Evolutionary conservation across 2,888 invertebrate species (phyloP), one percentile per base, ranked within the genome.

Genomic region (Mycalesis mineus): DNA sequence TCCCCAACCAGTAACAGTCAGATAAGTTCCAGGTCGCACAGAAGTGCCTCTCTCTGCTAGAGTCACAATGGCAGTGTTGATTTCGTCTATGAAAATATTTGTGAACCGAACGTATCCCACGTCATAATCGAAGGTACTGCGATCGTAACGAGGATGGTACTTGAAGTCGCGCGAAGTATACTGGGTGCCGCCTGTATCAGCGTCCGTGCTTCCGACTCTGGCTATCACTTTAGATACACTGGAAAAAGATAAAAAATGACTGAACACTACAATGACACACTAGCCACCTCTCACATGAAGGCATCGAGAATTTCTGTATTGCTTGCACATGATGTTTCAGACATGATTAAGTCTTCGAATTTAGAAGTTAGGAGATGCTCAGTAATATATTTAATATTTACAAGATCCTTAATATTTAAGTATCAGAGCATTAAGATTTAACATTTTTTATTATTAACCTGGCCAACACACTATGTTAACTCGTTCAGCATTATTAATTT

Each of bases 61-160:
- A 1, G n/a, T 1, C n/a, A 42, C 28, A n/a, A 42, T 42, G 7
- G 22, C 42, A 13, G 42, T 42, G 2, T 28, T 42, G 6, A 42
- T n/a, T n/a, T 22, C 42, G 28, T 42, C 42, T 28, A 42, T 42
- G 2, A 28, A 7, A 28, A 42, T 42, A 7, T 15, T 2, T 13
- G 22, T 22, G 13, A 42, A 42, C 1, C 22, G 42, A 1, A 42
- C 7, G n/a, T 17, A 28, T n/a, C 42, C 42, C 2, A 42, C 42
- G 13, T 42, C 42, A 28, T 42, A 42, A 28, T 42, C 42, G 42
- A 42, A 42, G 28, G n/a, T 42, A 7, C 22, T 1, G 11, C 42
- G n/a, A 63, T 89, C 78, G 68, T 86, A 92, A 0, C 64, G 51
- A 0, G 85, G 83, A 61, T 92, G 91, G 1, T 65, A 65, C 0